phyloP scores from a whole-genome alignment of 2,797 vertebrate species.

The Carduelis carduelis region DNA sequence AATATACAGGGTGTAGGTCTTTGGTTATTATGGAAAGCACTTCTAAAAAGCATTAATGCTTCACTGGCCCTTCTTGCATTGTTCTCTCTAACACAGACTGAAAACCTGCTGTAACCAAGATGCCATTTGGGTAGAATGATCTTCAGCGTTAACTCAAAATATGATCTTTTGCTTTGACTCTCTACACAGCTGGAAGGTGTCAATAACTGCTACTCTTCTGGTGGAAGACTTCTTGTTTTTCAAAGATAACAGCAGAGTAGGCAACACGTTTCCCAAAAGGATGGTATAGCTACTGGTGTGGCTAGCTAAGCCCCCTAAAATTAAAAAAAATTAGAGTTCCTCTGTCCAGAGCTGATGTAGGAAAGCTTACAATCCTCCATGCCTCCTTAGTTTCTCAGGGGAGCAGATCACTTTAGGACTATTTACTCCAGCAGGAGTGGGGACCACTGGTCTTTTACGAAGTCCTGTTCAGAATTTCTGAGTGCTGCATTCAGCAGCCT shows the following conservation, averaged over 20 bases:
- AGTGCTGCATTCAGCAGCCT: background rate
- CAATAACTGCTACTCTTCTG: background rate
- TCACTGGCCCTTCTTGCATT: background rate
- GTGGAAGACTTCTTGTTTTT: background rate
- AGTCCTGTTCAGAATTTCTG: background rate
- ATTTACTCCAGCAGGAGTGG: background rate
- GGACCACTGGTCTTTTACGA: background rate
- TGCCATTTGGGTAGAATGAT: background rate
- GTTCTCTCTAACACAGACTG: background rate
- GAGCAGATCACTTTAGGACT: background rate
- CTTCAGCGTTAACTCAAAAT: background rate
- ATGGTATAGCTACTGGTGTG: background rate
- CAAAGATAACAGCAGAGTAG: background rate
- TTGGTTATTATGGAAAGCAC: background rate
- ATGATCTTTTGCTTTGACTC: background rate
- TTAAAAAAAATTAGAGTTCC: background rate
- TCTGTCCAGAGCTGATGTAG: background rate
- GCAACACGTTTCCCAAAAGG: background rate
- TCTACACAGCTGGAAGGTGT: background rate
- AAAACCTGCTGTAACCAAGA: background rate
- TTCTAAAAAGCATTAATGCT: background rate
- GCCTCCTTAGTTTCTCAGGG: background rate
- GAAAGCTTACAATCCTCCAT: background rate
- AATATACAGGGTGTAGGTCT: background rate
- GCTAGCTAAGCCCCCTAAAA: background rate